Evolutionary conservation across 1,140 invertebrate species (phyloP).

Genomic region (Drosophila persimilis): DNA sequence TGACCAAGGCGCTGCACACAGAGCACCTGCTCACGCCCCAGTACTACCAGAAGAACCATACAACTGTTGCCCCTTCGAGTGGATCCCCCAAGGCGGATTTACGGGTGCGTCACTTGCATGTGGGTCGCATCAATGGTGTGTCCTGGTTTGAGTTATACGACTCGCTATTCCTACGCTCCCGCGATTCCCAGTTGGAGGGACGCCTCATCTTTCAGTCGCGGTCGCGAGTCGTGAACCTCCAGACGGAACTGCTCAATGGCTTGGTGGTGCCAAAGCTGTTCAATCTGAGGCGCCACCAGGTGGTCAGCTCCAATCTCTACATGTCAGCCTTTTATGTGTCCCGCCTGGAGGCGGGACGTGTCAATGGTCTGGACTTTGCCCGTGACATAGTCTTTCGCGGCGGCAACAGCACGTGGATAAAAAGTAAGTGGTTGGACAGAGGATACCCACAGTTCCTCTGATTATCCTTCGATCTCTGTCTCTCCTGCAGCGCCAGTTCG

Average conservation of each 20-base stretch:
- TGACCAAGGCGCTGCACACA: conserved; percentile 32
- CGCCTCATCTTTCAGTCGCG: conserved; percentile 55
- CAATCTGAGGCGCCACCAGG: conserved; percentile 61
- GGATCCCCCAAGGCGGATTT: background rate
- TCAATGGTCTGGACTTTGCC: conserved; percentile 70
- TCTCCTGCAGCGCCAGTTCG: conserved; percentile 60
- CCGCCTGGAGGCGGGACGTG: conserved; percentile 47
- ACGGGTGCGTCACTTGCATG: conserved; percentile 52
- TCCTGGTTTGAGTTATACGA: conserved; percentile 62
- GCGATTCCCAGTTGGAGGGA: conserved; percentile 57
- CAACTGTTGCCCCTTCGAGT: background rate
- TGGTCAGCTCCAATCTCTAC: conserved; percentile 54
- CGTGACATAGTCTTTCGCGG: conserved; percentile 64
- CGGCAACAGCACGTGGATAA: conserved; percentile 45
- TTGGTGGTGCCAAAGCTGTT: conserved; percentile 62
- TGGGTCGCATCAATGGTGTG: conserved; percentile 62
- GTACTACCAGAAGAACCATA: background rate
- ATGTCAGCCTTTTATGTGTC: conserved; percentile 65
- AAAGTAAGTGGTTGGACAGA: conserved; percentile 43
- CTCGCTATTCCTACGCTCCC: conserved; percentile 60
- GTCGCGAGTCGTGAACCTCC: conserved; percentile 39
- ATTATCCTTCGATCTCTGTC: background rate
- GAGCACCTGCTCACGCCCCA: conserved; percentile 37
- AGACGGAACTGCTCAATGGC: conserved; percentile 53
- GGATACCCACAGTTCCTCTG: background rate